Evolutionary conservation across 2,797 vertebrate species (phyloP).

Genomic region (Thaleichthys pacificus): DNA sequence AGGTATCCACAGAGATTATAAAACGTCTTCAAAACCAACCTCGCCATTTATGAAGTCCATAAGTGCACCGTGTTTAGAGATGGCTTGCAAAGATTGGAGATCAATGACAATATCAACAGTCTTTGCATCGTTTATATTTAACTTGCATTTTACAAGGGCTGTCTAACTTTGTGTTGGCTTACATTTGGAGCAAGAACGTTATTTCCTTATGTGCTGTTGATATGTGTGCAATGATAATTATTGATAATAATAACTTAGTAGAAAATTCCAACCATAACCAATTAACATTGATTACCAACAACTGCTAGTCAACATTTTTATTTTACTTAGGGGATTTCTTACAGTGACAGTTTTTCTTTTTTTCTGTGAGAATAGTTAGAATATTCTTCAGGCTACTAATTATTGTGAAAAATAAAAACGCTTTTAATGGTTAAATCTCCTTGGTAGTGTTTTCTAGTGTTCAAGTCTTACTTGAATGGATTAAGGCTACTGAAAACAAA

Average conservation of each 20-base stretch:
- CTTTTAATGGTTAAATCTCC: not conserved
- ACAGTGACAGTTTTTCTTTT: no score
- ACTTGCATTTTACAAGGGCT: slow-evolving; percentile 15
- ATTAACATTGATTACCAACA: not conserved
- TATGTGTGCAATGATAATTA: not conserved
- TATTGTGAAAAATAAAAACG: no score
- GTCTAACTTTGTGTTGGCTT: slow-evolving; percentile 22
- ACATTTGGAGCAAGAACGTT: slow-evolving; percentile 13
- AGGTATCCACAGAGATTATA: slow-evolving; percentile 63
- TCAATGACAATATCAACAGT: slow-evolving; percentile 61
- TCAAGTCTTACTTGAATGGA: not conserved
- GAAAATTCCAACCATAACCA: no score
- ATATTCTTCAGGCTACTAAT: no score
- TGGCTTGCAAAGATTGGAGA: slow-evolving; percentile 67
- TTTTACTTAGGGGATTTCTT: no score
- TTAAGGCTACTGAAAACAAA: not conserved
- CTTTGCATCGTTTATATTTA: slow-evolving; percentile 50
- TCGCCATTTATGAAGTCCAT: slow-evolving; percentile 57
- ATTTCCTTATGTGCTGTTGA: not conserved
- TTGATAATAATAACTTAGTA: no score
- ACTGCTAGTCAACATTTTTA: no score
- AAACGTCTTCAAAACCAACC: slow-evolving; percentile 62
- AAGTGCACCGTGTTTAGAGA: slow-evolving; percentile 76
- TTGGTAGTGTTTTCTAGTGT: not conserved
- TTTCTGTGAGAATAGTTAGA: no score